Evolutionary conservation across 2,888 invertebrate species (phyloP), one percentile per base, ranked within the genome.

Genomic region (Chironomus tentans): DNA sequence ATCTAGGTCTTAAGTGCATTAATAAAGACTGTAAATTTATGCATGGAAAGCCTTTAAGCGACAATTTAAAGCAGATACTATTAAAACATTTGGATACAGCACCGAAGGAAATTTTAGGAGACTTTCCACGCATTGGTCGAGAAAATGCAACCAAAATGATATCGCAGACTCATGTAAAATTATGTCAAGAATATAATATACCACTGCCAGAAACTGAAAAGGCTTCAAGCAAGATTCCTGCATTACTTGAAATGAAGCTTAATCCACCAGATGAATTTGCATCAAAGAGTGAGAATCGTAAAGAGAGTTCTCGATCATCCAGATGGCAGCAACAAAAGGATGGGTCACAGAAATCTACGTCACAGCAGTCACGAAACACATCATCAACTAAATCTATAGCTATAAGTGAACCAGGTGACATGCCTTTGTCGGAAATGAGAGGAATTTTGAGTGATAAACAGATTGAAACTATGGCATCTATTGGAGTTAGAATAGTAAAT

Each of bases 1-100:
- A 98, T 82, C 93, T 96, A 74, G 97, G 97, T 78, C 88, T 93
- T 83, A 91, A 91, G 76, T 97, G 97, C 83, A 88, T 89, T 78
- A 89, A 90, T 46, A 89, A 89, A 81, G 91, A 92, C n/a, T 98
- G 98, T 85, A 95, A 96, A 84, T 98, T 97, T 84, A 94, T 95
- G 38, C 98, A 98, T 83, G 91, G 91, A 21, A 90, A 90, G 80
- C 93, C 94, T 0, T 86, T 98, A n/a, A 90, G 88, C 74, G 95
- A 96, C 78, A 90, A 90, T 81, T 87, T 92, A 77, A 87, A 89
- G 80, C 88, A 86, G 79, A 87, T 89, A 77, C 82, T 89, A 77
- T 81, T 89, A 5, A 89, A 89, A 86, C 95, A 95, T 82, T 90
- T 95, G 81, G 95, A 95, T 84, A 92, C 94, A 0, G 94, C 94